Conservation (phyloP, 2,797 vertebrate species). For the Sebastes alutus region DNA sequence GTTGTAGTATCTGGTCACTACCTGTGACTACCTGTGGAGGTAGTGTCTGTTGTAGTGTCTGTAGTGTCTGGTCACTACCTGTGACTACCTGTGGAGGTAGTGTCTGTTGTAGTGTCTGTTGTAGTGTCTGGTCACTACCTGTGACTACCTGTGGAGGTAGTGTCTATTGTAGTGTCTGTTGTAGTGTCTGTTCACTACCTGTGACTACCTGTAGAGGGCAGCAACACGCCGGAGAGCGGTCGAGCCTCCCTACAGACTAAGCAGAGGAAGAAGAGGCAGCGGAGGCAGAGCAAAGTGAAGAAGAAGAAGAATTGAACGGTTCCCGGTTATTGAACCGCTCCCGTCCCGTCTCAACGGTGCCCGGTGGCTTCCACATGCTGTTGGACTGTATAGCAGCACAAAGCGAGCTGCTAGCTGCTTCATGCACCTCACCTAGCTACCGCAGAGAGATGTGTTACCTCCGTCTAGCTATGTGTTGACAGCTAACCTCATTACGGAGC, state of each 20-base stretch:
- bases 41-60: too few species aligned
- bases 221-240: accelerated
- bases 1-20: neutral
- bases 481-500: neutral
- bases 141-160: too few species aligned
- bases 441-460: neutral
- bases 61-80: too few species aligned
- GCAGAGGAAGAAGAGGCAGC: slow-evolving; percentile 47
- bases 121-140: neutral
- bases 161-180: too few species aligned
- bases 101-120: too few species aligned
- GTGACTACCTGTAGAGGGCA: slow-evolving; percentile 44
- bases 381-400: neutral
- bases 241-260: neutral
- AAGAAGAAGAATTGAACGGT: slow-evolving; percentile 82
- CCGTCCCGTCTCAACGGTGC: neutral
- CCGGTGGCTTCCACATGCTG: neutral
- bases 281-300: slow-evolving; percentile 6
- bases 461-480: slow-evolving; percentile 36
- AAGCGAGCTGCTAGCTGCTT: neutral
- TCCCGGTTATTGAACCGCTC: slow-evolving; percentile 74
- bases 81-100: too few species aligned
- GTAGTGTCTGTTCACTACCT: too few species aligned
- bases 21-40: too few species aligned
- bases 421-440: neutral